Conservation (phyloP, 2,113 vertebrate species). For the Noctilio leporinus region DNA sequence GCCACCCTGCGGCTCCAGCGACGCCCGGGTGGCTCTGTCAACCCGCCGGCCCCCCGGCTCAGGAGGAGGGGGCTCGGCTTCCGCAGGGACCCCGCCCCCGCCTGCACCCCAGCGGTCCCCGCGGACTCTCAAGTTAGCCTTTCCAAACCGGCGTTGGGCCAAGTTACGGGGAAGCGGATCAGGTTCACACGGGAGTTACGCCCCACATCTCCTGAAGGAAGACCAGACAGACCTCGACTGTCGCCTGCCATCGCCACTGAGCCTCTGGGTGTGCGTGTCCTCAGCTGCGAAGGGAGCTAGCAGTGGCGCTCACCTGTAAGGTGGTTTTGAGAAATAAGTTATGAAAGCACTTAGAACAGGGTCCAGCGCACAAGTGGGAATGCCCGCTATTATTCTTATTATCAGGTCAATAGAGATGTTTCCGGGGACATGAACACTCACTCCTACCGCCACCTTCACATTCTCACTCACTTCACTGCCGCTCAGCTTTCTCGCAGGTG, state of each 20-base stretch:
- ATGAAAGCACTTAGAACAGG: not conserved
- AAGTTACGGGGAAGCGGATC: not conserved
- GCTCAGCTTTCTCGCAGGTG: not conserved
- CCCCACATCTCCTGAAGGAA: not conserved
- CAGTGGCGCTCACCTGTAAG: not conserved
- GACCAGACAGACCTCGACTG: not conserved
- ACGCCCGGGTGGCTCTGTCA: not conserved
- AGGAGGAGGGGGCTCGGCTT: not conserved
- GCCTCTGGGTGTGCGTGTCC: not conserved
- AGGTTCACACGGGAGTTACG: not conserved
- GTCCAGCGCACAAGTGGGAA: not conserved
- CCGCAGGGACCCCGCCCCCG: not conserved
- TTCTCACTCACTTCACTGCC: not conserved
- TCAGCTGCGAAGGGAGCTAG: not conserved
- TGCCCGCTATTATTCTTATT: not conserved
- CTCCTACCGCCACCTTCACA: not conserved
- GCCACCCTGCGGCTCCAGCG: not conserved
- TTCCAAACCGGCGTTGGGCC: not conserved
- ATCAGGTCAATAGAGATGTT: not conserved
- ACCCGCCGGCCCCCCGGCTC: not conserved
- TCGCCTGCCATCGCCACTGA: rapidly evolving
- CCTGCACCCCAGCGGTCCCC: not conserved
- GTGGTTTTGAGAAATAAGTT: not conserved
- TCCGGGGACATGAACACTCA: not conserved
- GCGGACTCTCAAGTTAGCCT: not conserved